A percentile compares a stretch with the other conserved stretches of the same genome.
These are phyloP conservation scores for Linurgus olivaceus DNA, from an alignment of 2,797 vertebrate species.

Conservation along the genomic window DNA sequence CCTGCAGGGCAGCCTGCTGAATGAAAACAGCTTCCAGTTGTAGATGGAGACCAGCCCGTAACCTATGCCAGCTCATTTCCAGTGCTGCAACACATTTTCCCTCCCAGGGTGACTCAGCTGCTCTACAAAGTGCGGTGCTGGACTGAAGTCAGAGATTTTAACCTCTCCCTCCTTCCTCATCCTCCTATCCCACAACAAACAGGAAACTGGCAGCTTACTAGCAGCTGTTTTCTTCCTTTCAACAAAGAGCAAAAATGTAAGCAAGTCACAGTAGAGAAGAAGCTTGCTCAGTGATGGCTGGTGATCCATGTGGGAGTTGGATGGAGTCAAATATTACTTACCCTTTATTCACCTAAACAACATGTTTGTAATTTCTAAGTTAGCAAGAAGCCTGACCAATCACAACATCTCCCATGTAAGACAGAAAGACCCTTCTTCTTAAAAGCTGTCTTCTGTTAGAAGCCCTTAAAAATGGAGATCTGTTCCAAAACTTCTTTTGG, in stretches of 20 bases:
- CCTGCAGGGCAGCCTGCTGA: not conserved
- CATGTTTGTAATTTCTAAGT: not conserved
- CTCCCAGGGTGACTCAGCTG: slow-evolving; percentile 15
- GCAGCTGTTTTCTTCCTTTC: not conserved
- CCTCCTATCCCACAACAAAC: not conserved
- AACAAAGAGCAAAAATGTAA: not conserved
- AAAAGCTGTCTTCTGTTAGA: not conserved
- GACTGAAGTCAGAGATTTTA: not conserved
- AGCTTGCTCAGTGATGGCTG: not conserved
- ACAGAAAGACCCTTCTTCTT: not conserved
- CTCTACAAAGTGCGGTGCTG: not conserved
- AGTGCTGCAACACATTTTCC: not conserved
- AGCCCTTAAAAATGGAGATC: not conserved
- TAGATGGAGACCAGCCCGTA: not conserved
- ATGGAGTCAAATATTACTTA: not conserved
- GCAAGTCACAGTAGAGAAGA: not conserved
- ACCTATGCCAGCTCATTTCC: not conserved
- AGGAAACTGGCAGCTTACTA: not conserved
- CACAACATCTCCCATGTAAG: not conserved
- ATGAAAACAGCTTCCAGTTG: not conserved
- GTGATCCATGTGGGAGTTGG: not conserved
- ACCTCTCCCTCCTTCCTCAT: not conserved
- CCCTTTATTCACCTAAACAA: not conserved
- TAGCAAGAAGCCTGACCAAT: not conserved
- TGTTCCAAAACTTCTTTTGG: not conserved